Base-by-base conservation (phyloP, 2,888 invertebrate species). In the Ennomos erosarius region DNA sequence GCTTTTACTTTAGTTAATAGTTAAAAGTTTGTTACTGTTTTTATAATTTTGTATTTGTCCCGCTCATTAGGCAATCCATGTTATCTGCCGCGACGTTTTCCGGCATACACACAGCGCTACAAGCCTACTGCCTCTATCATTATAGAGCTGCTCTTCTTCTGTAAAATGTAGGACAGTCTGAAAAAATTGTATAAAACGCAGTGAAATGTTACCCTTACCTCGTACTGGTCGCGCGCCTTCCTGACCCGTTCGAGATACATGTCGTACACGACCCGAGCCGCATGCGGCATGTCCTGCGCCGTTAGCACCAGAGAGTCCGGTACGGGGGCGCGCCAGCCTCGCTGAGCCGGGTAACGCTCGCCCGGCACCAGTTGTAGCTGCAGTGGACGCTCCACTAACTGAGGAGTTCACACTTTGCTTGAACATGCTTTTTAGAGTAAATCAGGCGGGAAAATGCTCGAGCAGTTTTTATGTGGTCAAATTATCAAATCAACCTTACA, bases 181-280 rank as follows among this genome's bases (percentile, higher is more conserved):
- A 16, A 16, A 16, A 16, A 16, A 3, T 16, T 16, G 3, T 16
- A 26, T 6, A 26, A 26, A 26, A 26, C 26, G 26, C 26, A 26
- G 26, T 26, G 26, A 0, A 6, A 6, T 5, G 26, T 26, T 26
- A 26, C 6, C 26, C 26, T 55, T 8, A 76, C 76, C 71, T 75
- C 65, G 58, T 76, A 75, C 16, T 75, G 70, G 50, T 61, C 51
- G 1, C 61, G 49, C 8, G 65, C 75, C 40, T 92, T 90, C 57
- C 95, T 94, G 52, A 97, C 95, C 76, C 95, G 95, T 51, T 95
- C 94, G 78, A 96, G 94, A 83, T 99, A 99, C 89, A 98, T 95
- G 75, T 98, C 96, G 86, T 97, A 98, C 0, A 99, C 99, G 88
- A 97, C 98, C 78, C 97, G 95, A 0, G 98, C 98, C 97, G 99